A percentile compares a stretch with the other conserved stretches of the same genome.
phyloP scores from a whole-genome alignment of 1,140 invertebrate species.

The Ridgeia piscesae region DNA sequence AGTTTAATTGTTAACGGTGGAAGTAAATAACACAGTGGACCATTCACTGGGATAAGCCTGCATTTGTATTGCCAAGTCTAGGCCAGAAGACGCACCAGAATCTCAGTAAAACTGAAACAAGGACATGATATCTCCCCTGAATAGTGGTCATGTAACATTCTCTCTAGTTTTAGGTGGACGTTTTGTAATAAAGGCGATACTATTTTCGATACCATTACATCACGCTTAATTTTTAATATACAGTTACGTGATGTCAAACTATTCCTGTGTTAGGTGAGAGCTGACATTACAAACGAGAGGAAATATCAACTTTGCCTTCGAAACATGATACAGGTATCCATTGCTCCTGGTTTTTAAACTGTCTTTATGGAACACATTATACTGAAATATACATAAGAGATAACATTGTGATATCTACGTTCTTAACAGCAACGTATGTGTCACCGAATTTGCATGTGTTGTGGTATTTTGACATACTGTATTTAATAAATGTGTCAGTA shows the following conservation, averaged over 20 bases:
- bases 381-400: not conserved
- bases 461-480: not conserved
- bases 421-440: not conserved
- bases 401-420: not conserved
- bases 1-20: not conserved
- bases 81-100: not conserved
- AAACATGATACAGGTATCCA: not conserved
- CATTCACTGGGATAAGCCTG: not conserved
- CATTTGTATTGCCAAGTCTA: not conserved
- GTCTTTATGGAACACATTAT: not conserved
- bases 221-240: not conserved
- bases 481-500: not conserved
- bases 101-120: not conserved
- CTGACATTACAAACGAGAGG: not conserved
- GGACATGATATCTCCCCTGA: not conserved
- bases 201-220: no score
- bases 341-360: not conserved
- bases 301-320: not conserved
- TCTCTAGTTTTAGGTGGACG: not conserved
- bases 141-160: not conserved
- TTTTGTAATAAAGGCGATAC: not conserved
- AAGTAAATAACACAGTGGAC: not conserved
- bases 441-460: not conserved
- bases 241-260: not conserved
- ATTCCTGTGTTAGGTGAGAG: not conserved